phyloP scores from a whole-genome alignment of 2,888 invertebrate genomes.

The Drosophila percnosoma region DNA sequence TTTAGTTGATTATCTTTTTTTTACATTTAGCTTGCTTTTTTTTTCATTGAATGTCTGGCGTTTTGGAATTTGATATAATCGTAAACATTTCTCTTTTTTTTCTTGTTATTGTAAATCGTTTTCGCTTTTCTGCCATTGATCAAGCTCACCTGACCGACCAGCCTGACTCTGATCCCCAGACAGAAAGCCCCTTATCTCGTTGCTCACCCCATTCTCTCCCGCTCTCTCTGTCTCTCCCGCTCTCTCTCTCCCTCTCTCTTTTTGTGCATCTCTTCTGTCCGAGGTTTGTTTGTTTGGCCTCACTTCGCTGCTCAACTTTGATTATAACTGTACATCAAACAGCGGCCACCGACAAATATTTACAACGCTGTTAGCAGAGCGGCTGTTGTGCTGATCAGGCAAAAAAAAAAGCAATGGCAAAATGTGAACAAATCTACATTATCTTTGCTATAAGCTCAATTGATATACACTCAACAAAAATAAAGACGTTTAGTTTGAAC shows the following conservation, averaged over 20 bases:
- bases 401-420: background rate
- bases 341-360: conserved; percentile 42
- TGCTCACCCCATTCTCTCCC: background rate
- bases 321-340: conserved; percentile 61
- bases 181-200: background rate
- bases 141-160: conserved; percentile 45
- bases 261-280: conserved; percentile 7
- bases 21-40: conserved; percentile 21
- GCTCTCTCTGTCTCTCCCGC: too few relatives aligned
- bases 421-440: background rate
- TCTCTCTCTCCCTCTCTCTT: background rate
- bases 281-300: conserved; percentile 43
- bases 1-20: conserved; percentile 73
- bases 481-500: background rate
- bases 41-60: conserved; percentile 38
- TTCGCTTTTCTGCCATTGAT: conserved; percentile 33
- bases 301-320: conserved; percentile 24
- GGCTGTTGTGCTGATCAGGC: conserved; percentile 31
- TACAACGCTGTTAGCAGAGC: conserved; percentile 3
- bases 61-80: conserved; percentile 42
- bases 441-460: background rate
- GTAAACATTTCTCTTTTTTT: conserved; percentile 29
- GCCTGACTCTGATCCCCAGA: conserved; percentile 36
- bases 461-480: background rate
- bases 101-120: conserved; percentile 32